Percentiles rank a stretch among this genome's conserved stretches.
Evolutionary conservation across 2,888 invertebrate species (phyloP).

Genomic region (Clistopyga incitator): DNA sequence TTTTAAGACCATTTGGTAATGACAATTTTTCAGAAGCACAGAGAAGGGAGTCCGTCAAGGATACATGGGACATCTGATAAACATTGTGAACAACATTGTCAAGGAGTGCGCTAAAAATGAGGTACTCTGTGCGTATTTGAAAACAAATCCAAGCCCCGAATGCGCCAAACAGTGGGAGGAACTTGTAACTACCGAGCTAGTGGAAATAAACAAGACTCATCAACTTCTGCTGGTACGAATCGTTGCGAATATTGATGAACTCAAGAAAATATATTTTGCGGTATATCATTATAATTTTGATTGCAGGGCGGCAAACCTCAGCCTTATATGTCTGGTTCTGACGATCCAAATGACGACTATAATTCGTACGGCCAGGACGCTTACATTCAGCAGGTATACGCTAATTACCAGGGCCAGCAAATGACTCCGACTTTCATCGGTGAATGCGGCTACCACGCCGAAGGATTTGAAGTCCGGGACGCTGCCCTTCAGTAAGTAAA

Average conservation of each 20-base stretch:
- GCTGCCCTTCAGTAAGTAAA: conserved; percentile 85
- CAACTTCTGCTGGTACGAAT: conserved; percentile 78
- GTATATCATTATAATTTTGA: conserved; percentile 1
- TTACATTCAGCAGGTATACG: conserved; percentile 73
- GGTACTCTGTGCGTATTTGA: conserved; percentile 86
- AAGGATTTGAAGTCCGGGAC: conserved; percentile 88
- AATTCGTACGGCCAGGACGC: conserved; percentile 74
- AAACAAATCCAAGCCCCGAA: conserved; percentile 85
- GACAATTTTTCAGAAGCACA: conserved; percentile 82
- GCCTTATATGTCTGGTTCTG: conserved; percentile 72
- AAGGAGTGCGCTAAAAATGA: conserved; percentile 85
- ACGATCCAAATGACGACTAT: conserved; percentile 76
- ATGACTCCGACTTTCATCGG: conserved; percentile 87
- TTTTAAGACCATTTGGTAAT: no score
- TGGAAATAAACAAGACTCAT: conserved; percentile 80
- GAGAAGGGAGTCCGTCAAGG: conserved; percentile 87
- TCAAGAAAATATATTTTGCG: not conserved
- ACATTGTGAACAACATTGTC: conserved; percentile 87
- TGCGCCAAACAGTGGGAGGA: conserved; percentile 78
- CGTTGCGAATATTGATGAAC: not conserved
- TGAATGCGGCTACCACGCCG: conserved; percentile 87
- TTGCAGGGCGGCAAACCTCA: conserved; percentile 73
- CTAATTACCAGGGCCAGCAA: conserved; percentile 87
- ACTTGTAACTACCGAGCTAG: conserved; percentile 76
- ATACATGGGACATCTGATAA: conserved; percentile 89